Percentiles rank a stretch among this genome's conserved stretches.
phyloP scores from a whole-genome alignment of 2,888 invertebrate species.

The Adelognathus sp. region DNA sequence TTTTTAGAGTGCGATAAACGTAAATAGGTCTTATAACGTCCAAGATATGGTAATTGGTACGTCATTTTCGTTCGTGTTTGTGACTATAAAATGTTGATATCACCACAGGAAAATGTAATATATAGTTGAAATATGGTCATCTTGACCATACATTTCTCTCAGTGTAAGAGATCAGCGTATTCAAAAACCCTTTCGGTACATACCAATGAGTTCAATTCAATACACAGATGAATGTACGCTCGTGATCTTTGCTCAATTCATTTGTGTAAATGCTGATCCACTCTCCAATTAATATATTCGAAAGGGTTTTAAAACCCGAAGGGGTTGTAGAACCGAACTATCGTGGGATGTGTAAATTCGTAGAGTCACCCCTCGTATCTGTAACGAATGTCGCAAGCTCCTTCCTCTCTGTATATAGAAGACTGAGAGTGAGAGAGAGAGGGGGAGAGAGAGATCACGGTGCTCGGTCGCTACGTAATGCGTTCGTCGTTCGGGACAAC shows the following conservation, averaged over 20 bases:
- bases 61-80: too few species aligned
- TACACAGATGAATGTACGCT: neutral
- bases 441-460: neutral
- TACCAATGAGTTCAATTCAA: neutral
- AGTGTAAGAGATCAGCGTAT: slow-evolving; percentile 4
- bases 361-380: slow-evolving; percentile 22
- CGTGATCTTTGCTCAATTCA: slow-evolving; percentile 9
- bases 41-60: too few species aligned
- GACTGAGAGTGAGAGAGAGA: neutral
- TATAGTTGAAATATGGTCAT: neutral
- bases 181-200: slow-evolving; percentile 6
- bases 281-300: slow-evolving; percentile 24
- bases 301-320: slow-evolving; percentile 13
- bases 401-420: neutral
- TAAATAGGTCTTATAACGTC: too few species aligned
- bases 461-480: slow-evolving; percentile 20
- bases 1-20: too few species aligned
- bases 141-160: too few species aligned
- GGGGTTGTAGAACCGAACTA: neutral
- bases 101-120: too few species aligned
- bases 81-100: too few species aligned
- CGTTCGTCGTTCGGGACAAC: slow-evolving; percentile 52
- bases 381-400: slow-evolving; percentile 27
- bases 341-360: slow-evolving; percentile 48
- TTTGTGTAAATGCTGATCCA: neutral